Evolutionary conservation across 2,113 vertebrate genomes (phyloP).

Genomic region (Rhinoderma darwinii): DNA sequence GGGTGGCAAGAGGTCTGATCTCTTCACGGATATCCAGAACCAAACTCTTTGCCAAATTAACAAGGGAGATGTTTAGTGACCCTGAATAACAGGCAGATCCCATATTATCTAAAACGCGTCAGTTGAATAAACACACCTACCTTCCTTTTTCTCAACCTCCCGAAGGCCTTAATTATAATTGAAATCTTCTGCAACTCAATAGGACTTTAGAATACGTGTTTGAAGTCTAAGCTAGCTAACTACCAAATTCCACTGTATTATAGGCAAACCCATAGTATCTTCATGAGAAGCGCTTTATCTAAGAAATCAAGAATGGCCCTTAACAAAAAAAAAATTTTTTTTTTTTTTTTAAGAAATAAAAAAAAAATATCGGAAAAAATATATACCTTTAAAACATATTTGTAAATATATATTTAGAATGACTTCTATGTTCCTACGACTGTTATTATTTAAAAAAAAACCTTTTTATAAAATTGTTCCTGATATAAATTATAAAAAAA

Average conservation of each 20-base stretch:
- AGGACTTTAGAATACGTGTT: not conserved
- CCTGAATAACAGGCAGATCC: slow-evolving; percentile 46
- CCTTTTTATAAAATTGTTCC: too few relatives aligned
- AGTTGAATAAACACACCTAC: slow-evolving; percentile 43
- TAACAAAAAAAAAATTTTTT: not conserved
- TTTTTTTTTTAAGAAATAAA: not conserved
- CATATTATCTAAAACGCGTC: slow-evolving; percentile 38
- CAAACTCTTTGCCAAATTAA: slow-evolving; percentile 38
- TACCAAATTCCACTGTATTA: not conserved
- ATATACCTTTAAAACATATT: not conserved
- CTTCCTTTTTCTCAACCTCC: slow-evolving; percentile 20
- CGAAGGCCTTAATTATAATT: slow-evolving; percentile 45
- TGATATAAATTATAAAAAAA: too few relatives aligned
- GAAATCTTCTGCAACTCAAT: slow-evolving; percentile 15
- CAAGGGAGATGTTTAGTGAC: slow-evolving; percentile 46
- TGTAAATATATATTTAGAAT: not conserved
- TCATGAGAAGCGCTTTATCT: too few relatives aligned
- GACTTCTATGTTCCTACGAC: not conserved
- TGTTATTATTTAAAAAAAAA: not conserved
- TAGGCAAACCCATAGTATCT: not conserved
- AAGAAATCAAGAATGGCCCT: not conserved
- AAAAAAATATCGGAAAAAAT: not conserved
- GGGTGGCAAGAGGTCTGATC: slow-evolving; percentile 47
- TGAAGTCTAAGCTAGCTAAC: not conserved
- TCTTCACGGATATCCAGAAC: slow-evolving; percentile 36